A percentile compares a stretch with the other conserved stretches of the same genome.
These are phyloP conservation scores for Diorhabda sublineata DNA, from an alignment of 1,140 invertebrate species.

Conservation along the genomic window DNA sequence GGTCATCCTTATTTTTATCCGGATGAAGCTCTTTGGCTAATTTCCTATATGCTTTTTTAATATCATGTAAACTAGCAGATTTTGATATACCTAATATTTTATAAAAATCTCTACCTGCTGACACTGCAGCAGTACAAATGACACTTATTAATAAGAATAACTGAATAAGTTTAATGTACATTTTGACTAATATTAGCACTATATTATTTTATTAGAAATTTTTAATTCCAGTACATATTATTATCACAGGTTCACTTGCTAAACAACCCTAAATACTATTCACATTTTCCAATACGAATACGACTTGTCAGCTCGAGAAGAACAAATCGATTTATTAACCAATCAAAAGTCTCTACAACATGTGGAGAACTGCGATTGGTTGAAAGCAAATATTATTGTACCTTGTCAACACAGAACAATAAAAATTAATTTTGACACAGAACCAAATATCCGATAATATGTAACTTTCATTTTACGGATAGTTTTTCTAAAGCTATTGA, in stretches of 20 bases:
- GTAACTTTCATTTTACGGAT: too few species aligned
- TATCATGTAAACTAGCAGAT: conserved; percentile 85
- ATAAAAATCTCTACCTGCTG: conserved; percentile 89
- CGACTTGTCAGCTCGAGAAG: background rate
- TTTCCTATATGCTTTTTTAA: conserved; percentile 96
- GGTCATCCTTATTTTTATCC: conserved; percentile 96
- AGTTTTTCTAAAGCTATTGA: too few species aligned
- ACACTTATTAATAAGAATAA: conserved; percentile 21
- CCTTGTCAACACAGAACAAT: too few species aligned
- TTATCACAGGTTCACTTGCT: background rate
- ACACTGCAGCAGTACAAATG: conserved; percentile 17
- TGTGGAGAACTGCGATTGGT: background rate
- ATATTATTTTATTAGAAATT: background rate
- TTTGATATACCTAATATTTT: conserved; percentile 82
- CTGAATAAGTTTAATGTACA: conserved; percentile 18
- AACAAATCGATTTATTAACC: background rate
- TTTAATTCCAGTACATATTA: conserved; percentile 1
- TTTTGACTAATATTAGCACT: conserved; percentile 10
- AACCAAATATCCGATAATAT: too few species aligned
- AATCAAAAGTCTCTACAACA: background rate
- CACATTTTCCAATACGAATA: background rate
- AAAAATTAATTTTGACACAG: too few species aligned
- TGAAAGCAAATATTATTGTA: background rate
- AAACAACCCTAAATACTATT: background rate
- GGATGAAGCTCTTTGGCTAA: conserved; percentile 97